Percentiles rank a stretch among this genome's conserved stretches.
Conservation (phyloP, 2,797 vertebrate species). For the Phrynocephalus vlangalii region DNA sequence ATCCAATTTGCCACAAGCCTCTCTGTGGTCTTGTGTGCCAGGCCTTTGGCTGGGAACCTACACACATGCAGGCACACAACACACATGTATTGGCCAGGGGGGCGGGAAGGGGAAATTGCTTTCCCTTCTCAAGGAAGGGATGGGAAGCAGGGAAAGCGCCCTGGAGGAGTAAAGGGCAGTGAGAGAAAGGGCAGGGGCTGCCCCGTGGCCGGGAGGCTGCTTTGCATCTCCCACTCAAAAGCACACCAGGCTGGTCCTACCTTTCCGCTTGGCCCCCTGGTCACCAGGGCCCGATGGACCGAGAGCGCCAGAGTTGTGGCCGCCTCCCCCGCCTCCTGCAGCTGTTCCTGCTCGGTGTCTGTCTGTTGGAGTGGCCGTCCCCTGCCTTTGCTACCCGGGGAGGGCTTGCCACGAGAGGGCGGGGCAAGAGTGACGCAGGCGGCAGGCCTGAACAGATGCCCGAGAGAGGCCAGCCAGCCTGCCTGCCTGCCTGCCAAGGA, state of each 20-base stretch:
- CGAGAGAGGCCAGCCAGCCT: not conserved
- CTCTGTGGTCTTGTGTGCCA: fast-evolving
- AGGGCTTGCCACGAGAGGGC: not conserved
- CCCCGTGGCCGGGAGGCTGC: not conserved
- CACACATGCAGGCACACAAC: too few relatives aligned
- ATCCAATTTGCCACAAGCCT: too few relatives aligned
- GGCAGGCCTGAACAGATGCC: slow-evolving; percentile 20
- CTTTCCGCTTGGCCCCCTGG: not conserved
- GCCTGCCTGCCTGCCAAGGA: not conserved
- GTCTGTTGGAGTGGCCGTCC: not conserved
- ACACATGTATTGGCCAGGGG: too few relatives aligned
- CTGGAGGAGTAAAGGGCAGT: too few relatives aligned
- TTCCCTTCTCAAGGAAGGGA: too few relatives aligned
- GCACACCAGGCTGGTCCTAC: not conserved
- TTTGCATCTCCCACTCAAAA: too few relatives aligned
- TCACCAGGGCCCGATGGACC: not conserved
- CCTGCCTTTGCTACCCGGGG: not conserved
- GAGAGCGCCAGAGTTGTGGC: fast-evolving
- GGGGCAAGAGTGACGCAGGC: not conserved
- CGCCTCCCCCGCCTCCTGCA: not conserved
- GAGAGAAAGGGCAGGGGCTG: not conserved
- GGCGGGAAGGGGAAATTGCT: too few relatives aligned
- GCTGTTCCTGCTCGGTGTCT: not conserved
- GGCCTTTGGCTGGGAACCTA: too few relatives aligned
- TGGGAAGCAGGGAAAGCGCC: too few relatives aligned